phyloP scores from a whole-genome alignment of 2,113 vertebrate species.

The Channa argus region DNA sequence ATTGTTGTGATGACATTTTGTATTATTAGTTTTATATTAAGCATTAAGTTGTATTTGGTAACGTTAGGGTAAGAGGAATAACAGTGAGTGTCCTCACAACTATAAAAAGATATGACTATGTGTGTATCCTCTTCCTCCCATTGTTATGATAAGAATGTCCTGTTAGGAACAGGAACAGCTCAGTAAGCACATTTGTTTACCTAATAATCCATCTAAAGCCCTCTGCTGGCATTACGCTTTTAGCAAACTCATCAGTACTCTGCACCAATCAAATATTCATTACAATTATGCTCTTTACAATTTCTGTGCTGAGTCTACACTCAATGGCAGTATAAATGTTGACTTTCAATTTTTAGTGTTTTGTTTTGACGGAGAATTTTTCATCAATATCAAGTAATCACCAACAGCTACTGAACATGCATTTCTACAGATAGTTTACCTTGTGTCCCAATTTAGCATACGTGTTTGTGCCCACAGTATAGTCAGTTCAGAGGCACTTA shows the following conservation, averaged over 20 bases:
- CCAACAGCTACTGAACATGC: too few relatives aligned
- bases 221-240: constrained; percentile 25
- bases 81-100: too few relatives aligned
- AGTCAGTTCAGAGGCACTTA: not conserved
- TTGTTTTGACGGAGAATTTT: too few relatives aligned
- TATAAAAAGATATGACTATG: not conserved
- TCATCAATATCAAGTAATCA: not conserved
- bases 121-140: constrained; percentile 47
- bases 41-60: too few relatives aligned
- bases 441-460: not conserved
- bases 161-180: constrained; percentile 66
- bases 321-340: not conserved
- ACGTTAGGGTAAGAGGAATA: too few relatives aligned
- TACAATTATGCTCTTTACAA: constrained; percentile 5
- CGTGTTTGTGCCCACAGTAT: not conserved
- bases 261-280: constrained; percentile 7
- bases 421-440: not conserved
- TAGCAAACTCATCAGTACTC: constrained; percentile 26
- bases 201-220: constrained; percentile 47
- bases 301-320: not conserved
- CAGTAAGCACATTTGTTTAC: constrained; percentile 69
- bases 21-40: too few relatives aligned
- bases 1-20: too few relatives aligned
- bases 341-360: too few relatives aligned
- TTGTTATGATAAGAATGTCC: constrained; percentile 63